phyloP scores from a whole-genome alignment of 2,797 vertebrate species.

The Rhinatrema bivittatum region DNA sequence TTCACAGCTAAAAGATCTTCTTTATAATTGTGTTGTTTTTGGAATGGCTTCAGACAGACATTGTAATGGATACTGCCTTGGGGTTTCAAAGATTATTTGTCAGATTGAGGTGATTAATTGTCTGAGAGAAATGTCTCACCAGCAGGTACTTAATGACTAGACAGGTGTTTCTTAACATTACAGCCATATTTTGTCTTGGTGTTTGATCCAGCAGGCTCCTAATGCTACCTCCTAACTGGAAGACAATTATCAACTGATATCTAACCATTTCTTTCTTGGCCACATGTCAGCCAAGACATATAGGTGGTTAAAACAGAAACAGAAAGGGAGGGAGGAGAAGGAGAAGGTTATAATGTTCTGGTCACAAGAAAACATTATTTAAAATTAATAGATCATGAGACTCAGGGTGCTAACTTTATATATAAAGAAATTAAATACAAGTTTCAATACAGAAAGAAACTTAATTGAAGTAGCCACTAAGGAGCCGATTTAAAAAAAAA shows the following conservation, averaged over 20 bases:
- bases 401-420: too few relatives aligned
- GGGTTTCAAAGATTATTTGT: slow-evolving; percentile 22
- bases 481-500: too few relatives aligned
- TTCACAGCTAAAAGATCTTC: too few relatives aligned
- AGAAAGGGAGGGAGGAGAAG: slow-evolving; percentile 17
- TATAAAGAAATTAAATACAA: too few relatives aligned
- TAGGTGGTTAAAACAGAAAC: slow-evolving; percentile 47
- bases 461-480: too few relatives aligned
- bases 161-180: slow-evolving; percentile 47
- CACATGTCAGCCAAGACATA: slow-evolving; percentile 23
- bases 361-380: too few relatives aligned
- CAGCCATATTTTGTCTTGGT: slow-evolving; percentile 31
- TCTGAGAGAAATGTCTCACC: slow-evolving; percentile 32
- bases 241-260: slow-evolving; percentile 22
- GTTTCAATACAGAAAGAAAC: too few relatives aligned
- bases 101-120: slow-evolving; percentile 43
- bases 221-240: slow-evolving; percentile 9
- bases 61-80: slow-evolving; percentile 14
- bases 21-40: too few relatives aligned
- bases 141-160: slow-evolving; percentile 27
- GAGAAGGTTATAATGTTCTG: too few relatives aligned
- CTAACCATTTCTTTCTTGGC: slow-evolving; percentile 24
- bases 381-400: too few relatives aligned
- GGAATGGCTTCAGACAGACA: slow-evolving; percentile 18
- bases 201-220: slow-evolving; percentile 22